These are phyloP conservation scores for Acanthosepion pharaonis DNA, from an alignment of 2,888 invertebrate species.

Conservation along the genomic window DNA sequence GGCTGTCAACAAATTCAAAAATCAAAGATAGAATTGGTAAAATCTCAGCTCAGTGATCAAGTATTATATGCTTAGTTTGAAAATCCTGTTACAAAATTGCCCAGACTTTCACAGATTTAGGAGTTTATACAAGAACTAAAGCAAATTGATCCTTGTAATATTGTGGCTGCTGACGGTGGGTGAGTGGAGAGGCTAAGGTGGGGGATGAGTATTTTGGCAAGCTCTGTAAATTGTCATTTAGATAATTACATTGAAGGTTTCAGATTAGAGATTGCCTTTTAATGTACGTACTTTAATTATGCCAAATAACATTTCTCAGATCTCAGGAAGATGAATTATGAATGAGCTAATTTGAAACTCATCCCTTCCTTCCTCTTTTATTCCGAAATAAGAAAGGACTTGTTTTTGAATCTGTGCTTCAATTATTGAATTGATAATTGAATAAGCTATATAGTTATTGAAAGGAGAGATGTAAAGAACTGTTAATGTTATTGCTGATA, in stretches of 20 bases:
- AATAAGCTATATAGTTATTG: slow-evolving; percentile 1
- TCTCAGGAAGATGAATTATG: slow-evolving; percentile 7
- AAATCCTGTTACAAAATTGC: not conserved
- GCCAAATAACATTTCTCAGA: not conserved
- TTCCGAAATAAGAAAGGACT: not conserved
- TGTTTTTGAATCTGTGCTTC: not conserved
- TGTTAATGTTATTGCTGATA: not conserved
- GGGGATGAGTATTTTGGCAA: not conserved
- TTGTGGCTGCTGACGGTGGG: not conserved
- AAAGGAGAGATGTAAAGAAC: not conserved
- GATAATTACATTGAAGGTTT: slow-evolving; percentile 21
- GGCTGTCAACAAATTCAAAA: not conserved
- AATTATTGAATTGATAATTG: slow-evolving; percentile 10
- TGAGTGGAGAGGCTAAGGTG: no score
- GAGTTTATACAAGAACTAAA: not conserved
- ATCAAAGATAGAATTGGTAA: not conserved
- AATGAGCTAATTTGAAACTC: not conserved
- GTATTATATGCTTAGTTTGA: not conserved
- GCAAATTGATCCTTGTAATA: not conserved
- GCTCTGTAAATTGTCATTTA: slow-evolving; percentile 33
- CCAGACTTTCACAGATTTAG: not conserved
- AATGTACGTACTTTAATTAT: slow-evolving; percentile 33
- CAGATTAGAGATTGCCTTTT: slow-evolving; percentile 33
- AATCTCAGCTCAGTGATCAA: not conserved
- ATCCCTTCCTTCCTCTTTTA: slow-evolving; percentile 33